Evolutionary conservation across 2,888 invertebrate species (phyloP).

Genomic region (Drosophila cognata): DNA sequence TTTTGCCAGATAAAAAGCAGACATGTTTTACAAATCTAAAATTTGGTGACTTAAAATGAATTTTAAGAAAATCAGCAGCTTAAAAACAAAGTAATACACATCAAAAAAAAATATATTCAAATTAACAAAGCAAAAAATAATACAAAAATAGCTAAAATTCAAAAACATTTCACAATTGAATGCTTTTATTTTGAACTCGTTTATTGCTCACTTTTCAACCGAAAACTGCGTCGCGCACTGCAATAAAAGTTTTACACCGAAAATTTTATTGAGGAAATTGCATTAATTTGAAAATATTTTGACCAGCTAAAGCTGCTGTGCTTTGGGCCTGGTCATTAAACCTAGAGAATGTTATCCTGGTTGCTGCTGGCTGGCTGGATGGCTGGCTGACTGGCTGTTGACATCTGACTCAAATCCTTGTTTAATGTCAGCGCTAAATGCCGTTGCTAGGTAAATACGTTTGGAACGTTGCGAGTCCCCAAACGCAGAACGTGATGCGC

Average conservation of each 20-base stretch:
- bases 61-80: background rate
- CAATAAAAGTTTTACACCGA: conserved; percentile 15
- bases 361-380: background rate
- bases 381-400: conserved; percentile 1
- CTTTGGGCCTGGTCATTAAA: conserved; percentile 48
- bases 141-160: background rate
- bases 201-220: background rate
- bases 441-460: conserved; percentile 72
- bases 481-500: conserved; percentile 79
- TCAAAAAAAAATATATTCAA: background rate
- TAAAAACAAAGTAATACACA: background rate
- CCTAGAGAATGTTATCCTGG: conserved; percentile 10
- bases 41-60: background rate
- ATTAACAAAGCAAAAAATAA: background rate
- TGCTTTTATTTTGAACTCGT: background rate
- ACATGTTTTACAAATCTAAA: background rate
- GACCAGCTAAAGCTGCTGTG: conserved; percentile 7
- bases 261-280: conserved; percentile 42
- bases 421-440: conserved; percentile 68
- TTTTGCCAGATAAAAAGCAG: background rate
- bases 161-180: background rate
- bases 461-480: conserved; percentile 56
- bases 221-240: conserved; percentile 7
- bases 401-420: conserved; percentile 29
- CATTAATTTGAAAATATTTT: conserved; percentile 30